Percentiles rank a stretch among this genome's conserved stretches.
Conservation (phyloP, 2,888 invertebrate species). For the Epistrophe grossulariae region DNA sequence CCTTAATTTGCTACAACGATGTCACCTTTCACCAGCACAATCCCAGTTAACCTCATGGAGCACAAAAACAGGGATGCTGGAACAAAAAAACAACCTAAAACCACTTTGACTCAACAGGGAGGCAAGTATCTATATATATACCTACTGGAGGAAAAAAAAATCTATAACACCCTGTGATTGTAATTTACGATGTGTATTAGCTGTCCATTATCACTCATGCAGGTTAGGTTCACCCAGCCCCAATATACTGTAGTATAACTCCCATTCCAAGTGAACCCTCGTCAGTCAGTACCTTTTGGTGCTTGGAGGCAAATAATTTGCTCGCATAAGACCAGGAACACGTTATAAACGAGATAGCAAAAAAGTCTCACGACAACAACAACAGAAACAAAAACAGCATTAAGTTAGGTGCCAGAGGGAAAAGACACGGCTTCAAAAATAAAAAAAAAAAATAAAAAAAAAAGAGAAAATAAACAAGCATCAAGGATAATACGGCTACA, state of each 20-base stretch:
- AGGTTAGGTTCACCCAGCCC: conserved; percentile 67
- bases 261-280: conserved; percentile 19
- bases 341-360: conserved; percentile 66
- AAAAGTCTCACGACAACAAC: conserved; percentile 45
- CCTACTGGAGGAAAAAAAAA: conserved; percentile 36
- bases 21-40: conserved; percentile 64
- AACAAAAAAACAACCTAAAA: conserved; percentile 15
- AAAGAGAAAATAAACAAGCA: conserved; percentile 43
- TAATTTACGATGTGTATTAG: conserved; percentile 76
- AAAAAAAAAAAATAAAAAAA: conserved; percentile 2
- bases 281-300: conserved; percentile 25
- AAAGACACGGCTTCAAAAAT: conserved; percentile 38
- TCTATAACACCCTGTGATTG: conserved; percentile 69
- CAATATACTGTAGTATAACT: conserved; percentile 7
- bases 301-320: conserved; percentile 66
- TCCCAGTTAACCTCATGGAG: conserved; percentile 49
- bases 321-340: conserved; percentile 53
- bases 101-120: conserved; percentile 20
- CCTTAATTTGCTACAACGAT: conserved; percentile 64
- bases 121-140: background rate
- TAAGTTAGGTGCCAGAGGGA: conserved; percentile 52
- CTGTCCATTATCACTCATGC: conserved; percentile 76
- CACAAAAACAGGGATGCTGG: conserved; percentile 24
- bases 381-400: conserved; percentile 34
- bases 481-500: conserved; percentile 39